Conservation (phyloP, 2,888 invertebrate species). For the Branchipolynoe longqiensis region DNA sequence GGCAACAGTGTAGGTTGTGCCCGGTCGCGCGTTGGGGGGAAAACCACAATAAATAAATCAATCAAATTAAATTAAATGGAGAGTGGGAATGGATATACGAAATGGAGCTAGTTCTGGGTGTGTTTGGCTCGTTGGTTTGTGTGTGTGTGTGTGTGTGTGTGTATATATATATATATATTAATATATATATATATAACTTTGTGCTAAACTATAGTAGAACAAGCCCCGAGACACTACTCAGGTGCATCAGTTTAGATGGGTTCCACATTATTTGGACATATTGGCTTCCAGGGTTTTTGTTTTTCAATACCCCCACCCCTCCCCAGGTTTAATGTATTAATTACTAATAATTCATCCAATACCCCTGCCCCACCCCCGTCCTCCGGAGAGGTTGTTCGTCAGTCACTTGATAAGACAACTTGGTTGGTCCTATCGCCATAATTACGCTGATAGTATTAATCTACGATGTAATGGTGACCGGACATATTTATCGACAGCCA, state of each 20-base stretch:
- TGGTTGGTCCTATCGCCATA: too few species aligned
- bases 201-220: too few species aligned
- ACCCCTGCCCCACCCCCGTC: too few species aligned
- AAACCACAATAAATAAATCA: too few species aligned
- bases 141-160: constrained; percentile 8
- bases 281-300: constrained; percentile 52
- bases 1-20: constrained; percentile 31
- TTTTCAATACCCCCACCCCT: too few species aligned
- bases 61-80: too few species aligned
- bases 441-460: constrained; percentile 47
- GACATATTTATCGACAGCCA: too few species aligned
- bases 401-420: constrained; percentile 37
- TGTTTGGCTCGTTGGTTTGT: constrained; percentile 16
- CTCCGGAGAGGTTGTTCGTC: neutral
- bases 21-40: constrained; percentile 4
- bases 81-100: too few species aligned
- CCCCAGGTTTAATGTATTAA: constrained; percentile 39
- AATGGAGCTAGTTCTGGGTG: too few species aligned
- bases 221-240: constrained; percentile 41
- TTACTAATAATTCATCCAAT: constrained; percentile 16
- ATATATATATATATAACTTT: too few species aligned
- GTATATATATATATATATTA: too few species aligned
- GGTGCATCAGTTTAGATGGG: constrained; percentile 25
- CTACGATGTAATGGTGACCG: too few species aligned
- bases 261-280: constrained; percentile 44